Evolutionary conservation across 2,113 vertebrate species (phyloP).

Genomic region (Phalacrocorax pelagicus): DNA sequence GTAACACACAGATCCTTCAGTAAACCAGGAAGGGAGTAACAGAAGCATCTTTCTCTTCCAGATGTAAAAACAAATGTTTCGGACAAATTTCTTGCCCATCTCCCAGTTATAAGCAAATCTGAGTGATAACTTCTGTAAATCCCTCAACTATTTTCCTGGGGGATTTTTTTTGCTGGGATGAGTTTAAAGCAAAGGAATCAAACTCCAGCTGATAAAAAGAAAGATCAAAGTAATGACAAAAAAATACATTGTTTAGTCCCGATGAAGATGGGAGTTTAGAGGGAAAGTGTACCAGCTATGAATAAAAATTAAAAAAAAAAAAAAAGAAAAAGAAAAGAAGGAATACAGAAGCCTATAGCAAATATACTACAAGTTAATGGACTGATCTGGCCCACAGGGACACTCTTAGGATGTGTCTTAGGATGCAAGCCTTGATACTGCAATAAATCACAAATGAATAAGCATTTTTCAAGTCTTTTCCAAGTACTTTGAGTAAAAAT

Average conservation of each 20-base stretch:
- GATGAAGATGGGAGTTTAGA: neutral
- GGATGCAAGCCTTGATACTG: neutral
- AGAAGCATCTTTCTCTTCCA: neutral
- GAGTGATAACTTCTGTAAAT: neutral
- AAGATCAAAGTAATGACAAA: neutral
- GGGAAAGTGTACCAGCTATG: neutral
- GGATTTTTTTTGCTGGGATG: neutral
- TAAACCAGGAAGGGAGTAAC: neutral
- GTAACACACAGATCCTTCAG: neutral
- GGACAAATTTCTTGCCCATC: neutral
- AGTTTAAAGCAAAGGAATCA: neutral
- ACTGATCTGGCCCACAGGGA: neutral
- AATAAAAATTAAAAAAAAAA: neutral
- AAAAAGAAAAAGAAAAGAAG: neutral
- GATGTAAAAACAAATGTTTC: neutral
- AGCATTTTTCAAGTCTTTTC: neutral
- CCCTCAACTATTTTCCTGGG: neutral
- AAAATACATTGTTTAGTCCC: neutral
- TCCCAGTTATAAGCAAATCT: neutral
- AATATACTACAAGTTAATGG: neutral
- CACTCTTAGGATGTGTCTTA: neutral
- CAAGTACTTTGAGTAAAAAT: neutral
- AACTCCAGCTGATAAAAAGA: neutral
- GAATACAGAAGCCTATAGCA: neutral
- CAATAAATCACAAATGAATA: conserved; percentile 12